phyloP scores from a whole-genome alignment of 2,113 vertebrate species.

The Dissostichus mawsoni region DNA sequence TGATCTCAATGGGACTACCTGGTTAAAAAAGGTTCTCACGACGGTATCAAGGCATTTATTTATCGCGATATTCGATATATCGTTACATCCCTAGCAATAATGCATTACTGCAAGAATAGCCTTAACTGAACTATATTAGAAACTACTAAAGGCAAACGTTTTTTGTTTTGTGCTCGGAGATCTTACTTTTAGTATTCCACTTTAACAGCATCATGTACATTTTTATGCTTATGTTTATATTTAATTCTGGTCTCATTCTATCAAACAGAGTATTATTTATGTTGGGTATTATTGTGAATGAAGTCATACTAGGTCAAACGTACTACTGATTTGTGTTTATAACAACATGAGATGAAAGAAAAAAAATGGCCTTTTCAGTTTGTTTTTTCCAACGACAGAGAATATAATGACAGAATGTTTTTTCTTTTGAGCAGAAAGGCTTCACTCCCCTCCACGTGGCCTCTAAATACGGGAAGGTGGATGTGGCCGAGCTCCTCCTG shows the following conservation, averaged over 20 bases:
- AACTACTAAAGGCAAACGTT: background rate
- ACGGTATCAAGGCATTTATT: no score
- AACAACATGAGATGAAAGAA: background rate
- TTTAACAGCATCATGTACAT: background rate
- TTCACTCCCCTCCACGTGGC: conserved; percentile 98
- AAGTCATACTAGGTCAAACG: no score
- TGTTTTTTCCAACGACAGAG: background rate
- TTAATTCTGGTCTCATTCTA: background rate
- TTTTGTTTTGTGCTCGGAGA: background rate
- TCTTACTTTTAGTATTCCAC: background rate
- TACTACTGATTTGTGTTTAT: no score
- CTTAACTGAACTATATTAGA: background rate
- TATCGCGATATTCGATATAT: no score
- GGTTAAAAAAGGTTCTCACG: no score
- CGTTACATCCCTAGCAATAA: background rate
- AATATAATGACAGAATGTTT: background rate
- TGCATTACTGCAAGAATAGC: background rate
- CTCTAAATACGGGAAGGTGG: conserved; percentile 94
- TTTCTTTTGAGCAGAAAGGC: conserved; percentile 92
- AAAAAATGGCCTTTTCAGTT: background rate
- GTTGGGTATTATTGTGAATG: background rate
- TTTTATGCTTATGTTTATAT: background rate
- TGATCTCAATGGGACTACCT: no score
- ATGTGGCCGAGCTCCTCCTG: conserved; percentile 91
- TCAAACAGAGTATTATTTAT: background rate